phyloP scores from a whole-genome alignment of 2,888 invertebrate genomes.

The Tetropium fuscum region DNA sequence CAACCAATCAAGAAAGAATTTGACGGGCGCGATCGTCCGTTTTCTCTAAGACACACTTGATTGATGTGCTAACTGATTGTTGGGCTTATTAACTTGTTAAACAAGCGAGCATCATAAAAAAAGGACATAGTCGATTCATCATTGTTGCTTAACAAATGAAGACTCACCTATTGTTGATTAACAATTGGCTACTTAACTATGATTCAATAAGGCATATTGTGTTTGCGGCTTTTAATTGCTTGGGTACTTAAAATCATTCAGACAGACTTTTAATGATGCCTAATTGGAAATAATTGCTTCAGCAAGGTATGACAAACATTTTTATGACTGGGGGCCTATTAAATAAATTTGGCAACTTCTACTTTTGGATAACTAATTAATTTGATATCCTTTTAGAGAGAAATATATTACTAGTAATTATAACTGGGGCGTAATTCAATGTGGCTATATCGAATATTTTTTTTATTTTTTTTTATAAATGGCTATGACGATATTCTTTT shows the following conservation, averaged over 20 bases:
- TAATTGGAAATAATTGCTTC: slow-evolving; percentile 47
- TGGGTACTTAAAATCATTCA: slow-evolving; percentile 46
- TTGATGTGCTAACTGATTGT: slow-evolving; percentile 66
- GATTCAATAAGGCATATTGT: slow-evolving; percentile 49
- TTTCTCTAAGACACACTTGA: slow-evolving; percentile 53
- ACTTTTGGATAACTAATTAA: slow-evolving; percentile 27
- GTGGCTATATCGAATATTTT: too few relatives aligned
- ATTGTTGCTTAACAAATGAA: slow-evolving; percentile 61
- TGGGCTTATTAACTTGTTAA: slow-evolving; percentile 66
- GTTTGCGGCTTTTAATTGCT: slow-evolving; percentile 55
- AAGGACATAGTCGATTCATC: slow-evolving; percentile 57
- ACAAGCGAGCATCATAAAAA: slow-evolving; percentile 55
- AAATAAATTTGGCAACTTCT: slow-evolving; percentile 20
- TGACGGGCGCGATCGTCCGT: slow-evolving; percentile 54
- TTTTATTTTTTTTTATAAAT: too few relatives aligned
- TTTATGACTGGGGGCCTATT: neutral
- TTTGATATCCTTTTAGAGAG: slow-evolving; percentile 21
- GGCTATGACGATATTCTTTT: too few relatives aligned
- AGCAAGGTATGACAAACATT: neutral
- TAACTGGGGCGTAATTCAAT: too few relatives aligned
- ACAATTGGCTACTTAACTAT: slow-evolving; percentile 60
- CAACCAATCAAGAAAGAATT: slow-evolving; percentile 65
- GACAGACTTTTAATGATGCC: slow-evolving; percentile 45
- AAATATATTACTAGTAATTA: too few relatives aligned
- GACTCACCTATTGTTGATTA: slow-evolving; percentile 60